phyloP scores from a whole-genome alignment of 2,888 invertebrate genomes.

The Tenodera sinensis region DNA sequence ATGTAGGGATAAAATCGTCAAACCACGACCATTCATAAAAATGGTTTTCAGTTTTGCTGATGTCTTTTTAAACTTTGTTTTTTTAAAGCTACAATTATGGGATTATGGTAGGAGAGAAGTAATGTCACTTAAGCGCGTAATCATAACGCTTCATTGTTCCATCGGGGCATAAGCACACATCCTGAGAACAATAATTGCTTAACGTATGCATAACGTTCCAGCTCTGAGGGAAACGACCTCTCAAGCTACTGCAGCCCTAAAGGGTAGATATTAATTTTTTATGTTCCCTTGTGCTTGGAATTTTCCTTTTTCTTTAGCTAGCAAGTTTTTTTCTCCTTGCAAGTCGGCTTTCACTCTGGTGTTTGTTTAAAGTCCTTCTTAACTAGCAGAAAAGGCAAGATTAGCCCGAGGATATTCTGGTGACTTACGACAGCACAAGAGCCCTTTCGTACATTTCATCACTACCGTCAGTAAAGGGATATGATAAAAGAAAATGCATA shows the following conservation, averaged over 20 bases:
- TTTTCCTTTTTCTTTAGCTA: neutral
- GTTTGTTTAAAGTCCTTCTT: neutral
- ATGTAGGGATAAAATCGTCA: no score
- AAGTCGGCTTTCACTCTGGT: neutral
- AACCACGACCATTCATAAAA: no score
- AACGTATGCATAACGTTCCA: neutral
- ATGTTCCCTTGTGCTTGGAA: neutral
- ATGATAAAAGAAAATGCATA: no score
- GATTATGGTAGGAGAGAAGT: neutral
- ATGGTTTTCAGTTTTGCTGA: no score
- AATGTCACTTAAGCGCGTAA: neutral
- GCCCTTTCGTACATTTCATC: neutral
- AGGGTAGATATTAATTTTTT: neutral
- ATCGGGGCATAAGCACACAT: neutral
- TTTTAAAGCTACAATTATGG: no score
- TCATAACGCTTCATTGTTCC: neutral
- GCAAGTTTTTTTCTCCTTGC: neutral
- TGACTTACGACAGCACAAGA: neutral
- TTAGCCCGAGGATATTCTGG: neutral
- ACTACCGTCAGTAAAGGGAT: no score
- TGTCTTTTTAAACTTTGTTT: no score
- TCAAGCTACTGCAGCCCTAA: neutral
- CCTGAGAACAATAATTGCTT: neutral
- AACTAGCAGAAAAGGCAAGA: neutral
- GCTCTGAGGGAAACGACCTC: neutral